Evolutionary conservation across 1,140 invertebrate genomes (phyloP).

Genomic region (Protaetia brevitarsis): DNA sequence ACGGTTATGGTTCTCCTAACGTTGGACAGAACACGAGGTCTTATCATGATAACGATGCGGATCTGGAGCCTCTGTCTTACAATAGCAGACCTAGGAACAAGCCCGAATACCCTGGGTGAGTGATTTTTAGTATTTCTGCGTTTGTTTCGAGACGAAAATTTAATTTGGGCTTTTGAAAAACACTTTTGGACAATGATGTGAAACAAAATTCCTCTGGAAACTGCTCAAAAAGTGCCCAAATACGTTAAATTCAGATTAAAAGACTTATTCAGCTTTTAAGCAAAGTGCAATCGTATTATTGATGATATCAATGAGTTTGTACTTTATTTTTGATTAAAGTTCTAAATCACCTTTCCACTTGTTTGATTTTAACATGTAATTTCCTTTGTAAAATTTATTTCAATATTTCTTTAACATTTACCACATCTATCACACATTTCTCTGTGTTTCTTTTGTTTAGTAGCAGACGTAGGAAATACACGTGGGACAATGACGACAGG

Average conservation of each 20-base stretch:
- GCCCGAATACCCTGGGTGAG: slow-evolving; percentile 49
- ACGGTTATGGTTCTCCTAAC: slow-evolving; percentile 50
- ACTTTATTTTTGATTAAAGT: too few relatives aligned
- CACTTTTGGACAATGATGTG: background rate
- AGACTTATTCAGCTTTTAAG: too few relatives aligned
- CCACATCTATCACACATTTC: background rate
- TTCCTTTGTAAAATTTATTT: background rate
- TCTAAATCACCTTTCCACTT: too few relatives aligned
- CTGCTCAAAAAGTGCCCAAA: too few relatives aligned
- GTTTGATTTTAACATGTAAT: too few relatives aligned
- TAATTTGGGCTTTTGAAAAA: too few relatives aligned
- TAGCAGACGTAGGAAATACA: slow-evolving; percentile 57
- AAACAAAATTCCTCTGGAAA: background rate
- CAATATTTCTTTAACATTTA: background rate
- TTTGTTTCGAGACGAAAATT: background rate
- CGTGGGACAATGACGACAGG: slow-evolving; percentile 62
- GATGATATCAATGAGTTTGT: too few relatives aligned
- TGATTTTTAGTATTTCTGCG: slow-evolving; percentile 23
- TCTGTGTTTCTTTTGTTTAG: slow-evolving; percentile 28
- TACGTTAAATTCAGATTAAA: too few relatives aligned
- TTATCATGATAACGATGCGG: slow-evolving; percentile 53
- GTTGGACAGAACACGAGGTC: slow-evolving; percentile 49
- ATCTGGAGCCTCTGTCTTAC: slow-evolving; percentile 84
- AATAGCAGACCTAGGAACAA: slow-evolving; percentile 79
- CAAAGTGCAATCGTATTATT: too few relatives aligned